phyloP scores from a whole-genome alignment of 1,140 invertebrate genomes.

The Aplysia californica region DNA sequence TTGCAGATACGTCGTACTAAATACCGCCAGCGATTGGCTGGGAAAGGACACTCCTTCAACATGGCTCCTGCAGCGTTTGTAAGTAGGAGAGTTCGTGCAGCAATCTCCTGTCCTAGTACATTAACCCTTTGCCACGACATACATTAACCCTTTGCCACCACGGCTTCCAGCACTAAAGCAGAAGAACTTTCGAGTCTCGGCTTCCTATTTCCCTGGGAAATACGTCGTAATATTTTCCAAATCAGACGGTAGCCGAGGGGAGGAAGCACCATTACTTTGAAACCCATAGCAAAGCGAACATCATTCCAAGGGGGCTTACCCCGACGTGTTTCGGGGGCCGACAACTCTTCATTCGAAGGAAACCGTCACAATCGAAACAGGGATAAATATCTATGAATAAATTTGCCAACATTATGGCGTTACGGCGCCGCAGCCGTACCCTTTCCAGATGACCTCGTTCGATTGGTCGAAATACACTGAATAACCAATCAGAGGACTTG shows the following conservation, averaged over 20 bases:
- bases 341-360: background rate
- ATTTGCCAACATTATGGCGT: conserved; percentile 11
- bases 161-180: too few species aligned
- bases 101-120: too few species aligned
- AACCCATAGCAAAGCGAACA: background rate
- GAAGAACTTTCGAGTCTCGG: too few species aligned
- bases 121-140: too few species aligned
- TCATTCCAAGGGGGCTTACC: conserved; percentile 12
- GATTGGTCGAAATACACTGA: conserved; percentile 18
- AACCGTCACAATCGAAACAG: background rate
- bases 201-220: background rate
- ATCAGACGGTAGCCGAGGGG: background rate
- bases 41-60: too few species aligned
- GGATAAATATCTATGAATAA: conserved; percentile 23
- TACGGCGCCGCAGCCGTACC: background rate
- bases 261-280: background rate
- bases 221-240: conserved; percentile 5
- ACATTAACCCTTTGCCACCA: too few species aligned
- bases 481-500: background rate
- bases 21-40: too few species aligned
- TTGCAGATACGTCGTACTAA: too few species aligned
- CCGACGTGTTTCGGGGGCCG: background rate
- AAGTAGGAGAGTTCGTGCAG: too few species aligned
- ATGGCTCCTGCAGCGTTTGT: too few species aligned
- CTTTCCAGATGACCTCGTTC: background rate